Evolutionary conservation across 2,113 vertebrate species (phyloP), one percentile per base, ranked within the genome.

Genomic region (Lampris megalopsis): DNA sequence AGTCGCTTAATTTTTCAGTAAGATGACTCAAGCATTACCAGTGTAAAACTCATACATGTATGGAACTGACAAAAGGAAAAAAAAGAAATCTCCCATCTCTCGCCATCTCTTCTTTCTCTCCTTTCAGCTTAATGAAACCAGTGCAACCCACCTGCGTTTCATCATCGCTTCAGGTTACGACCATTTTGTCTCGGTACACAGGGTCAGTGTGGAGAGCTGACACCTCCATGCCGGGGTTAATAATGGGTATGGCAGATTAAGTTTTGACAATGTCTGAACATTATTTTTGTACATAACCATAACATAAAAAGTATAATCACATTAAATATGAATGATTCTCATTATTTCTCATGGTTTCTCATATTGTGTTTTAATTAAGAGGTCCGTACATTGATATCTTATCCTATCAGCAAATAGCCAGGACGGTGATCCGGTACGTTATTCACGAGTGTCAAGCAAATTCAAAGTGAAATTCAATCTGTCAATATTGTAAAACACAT

Each of bases 121-220:
- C 76, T 82, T 91, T 69, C 94, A 99, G 98, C 88, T 95, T 66
- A 93, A 83, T 70, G 95, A 94, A 73, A 91, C 86, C 62, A 93
- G 87, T 8, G 95, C 95, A 62, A 95, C 93, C 64, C 95, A 97
- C 67, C 87, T 99, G 84, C 95, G 96, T 72, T 97, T 99, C 88
- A 92, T 98, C 83, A 95, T 99, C 89, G 77, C 93, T 24, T 94
- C 95, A 43, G 98, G 93, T 87, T 97, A 96, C 61, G 96, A 98
- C 85, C 96, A 97, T 75, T 98, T 99, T 93, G 95, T 96, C 9
- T 96, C 97, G 9, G 95, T 98, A 84, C 96, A 98, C 86, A 94
- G 90, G 66, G 87, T 98, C 84, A 93, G 91, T 77, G 92, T 96
- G 75, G 95, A 97, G 83, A 94, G 94, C 64, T 76, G 63, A 91